Conservation (phyloP, 2,888 invertebrate genomes). For the Eremobia ochroleuca region DNA sequence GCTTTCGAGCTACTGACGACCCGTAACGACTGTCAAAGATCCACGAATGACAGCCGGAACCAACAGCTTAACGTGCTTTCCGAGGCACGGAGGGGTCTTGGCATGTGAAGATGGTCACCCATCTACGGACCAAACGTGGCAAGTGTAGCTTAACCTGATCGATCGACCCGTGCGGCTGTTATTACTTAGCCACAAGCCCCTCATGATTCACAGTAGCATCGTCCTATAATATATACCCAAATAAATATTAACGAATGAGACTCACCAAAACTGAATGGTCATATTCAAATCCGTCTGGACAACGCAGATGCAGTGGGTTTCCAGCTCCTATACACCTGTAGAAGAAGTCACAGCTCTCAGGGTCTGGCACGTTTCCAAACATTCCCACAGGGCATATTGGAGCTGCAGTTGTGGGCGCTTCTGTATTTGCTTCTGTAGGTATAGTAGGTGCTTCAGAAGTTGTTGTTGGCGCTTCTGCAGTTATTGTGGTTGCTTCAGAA, state of each 20-base stretch:
- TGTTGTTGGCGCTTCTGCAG: neutral
- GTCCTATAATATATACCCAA: neutral
- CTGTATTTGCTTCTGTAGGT: neutral
- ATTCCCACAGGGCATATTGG: conserved; percentile 14
- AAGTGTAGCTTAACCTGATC: too few species aligned
- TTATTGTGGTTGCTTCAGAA: neutral
- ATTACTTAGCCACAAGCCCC: too few species aligned
- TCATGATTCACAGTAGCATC: neutral
- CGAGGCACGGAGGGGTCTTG: too few species aligned
- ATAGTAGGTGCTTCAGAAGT: neutral
- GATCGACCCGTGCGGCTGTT: too few species aligned
- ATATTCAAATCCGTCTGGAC: conserved; percentile 35
- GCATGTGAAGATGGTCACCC: too few species aligned
- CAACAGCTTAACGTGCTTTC: too few species aligned
- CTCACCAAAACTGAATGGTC: neutral
- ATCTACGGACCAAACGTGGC: too few species aligned
- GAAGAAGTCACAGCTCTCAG: conserved; percentile 25
- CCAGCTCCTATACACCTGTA: conserved; percentile 27
- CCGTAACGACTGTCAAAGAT: too few species aligned
- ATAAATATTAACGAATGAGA: neutral
- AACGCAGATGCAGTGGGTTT: conserved; percentile 20
- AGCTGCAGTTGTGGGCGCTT: conserved; percentile 7
- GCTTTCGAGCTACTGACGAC: too few species aligned
- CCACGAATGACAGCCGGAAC: too few species aligned
- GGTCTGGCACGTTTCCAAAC: conserved; percentile 31